A percentile compares a stretch with the other conserved stretches of the same genome.
Evolutionary conservation across 2,113 vertebrate genomes (phyloP).

Genomic region (Anseranas semipalmata): DNA sequence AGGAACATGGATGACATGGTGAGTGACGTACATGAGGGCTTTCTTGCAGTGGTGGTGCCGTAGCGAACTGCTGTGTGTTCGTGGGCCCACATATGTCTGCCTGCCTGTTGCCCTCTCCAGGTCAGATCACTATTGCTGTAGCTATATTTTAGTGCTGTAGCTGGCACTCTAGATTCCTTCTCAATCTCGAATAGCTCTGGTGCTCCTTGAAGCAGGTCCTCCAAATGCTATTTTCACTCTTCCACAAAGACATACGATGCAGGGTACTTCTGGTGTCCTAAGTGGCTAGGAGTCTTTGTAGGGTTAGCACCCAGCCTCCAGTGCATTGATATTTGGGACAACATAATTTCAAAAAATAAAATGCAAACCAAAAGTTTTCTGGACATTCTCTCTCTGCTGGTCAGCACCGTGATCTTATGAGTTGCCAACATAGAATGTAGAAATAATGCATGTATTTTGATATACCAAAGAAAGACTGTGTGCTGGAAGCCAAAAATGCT

Average conservation of each 20-base stretch:
- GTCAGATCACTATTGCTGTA: neutral
- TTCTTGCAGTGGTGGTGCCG: fast-evolving
- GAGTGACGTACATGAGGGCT: neutral
- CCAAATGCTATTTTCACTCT: neutral
- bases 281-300: neutral
- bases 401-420: neutral
- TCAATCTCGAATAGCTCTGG: neutral
- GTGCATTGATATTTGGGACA: neutral
- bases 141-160: neutral
- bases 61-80: fast-evolving
- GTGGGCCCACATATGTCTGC: fast-evolving
- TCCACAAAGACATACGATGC: too few species aligned
- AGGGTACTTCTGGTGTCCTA: neutral
- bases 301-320: neutral
- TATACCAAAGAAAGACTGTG: neutral
- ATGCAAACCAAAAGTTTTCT: neutral
- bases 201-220: neutral
- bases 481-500: neutral
- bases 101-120: neutral
- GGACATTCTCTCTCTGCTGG: neutral
- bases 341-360: neutral
- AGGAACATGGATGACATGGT: constrained; percentile 30
- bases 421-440: neutral
- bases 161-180: neutral
- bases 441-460: neutral